Evolutionary conservation across 2,797 vertebrate genomes (phyloP).

Genomic region (Coregonus sp.): DNA sequence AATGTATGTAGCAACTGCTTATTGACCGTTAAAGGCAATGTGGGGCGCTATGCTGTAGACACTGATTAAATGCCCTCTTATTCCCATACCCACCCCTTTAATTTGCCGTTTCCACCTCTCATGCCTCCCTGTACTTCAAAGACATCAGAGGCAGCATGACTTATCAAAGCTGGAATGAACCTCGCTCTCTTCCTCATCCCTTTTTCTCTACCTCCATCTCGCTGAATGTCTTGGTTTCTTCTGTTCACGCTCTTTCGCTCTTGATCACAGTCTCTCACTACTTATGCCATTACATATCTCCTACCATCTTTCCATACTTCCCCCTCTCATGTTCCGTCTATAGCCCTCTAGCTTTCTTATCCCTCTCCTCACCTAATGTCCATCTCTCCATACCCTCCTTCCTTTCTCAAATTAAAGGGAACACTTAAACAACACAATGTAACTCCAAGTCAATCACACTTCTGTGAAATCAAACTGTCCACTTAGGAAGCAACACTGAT

Average conservation of each 20-base stretch:
- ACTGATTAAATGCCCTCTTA: slow-evolving; percentile 57
- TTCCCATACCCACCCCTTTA: slow-evolving; percentile 56
- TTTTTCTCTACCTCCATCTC: not conserved
- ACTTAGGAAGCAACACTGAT: no score
- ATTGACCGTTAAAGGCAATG: slow-evolving; percentile 49
- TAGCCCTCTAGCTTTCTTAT: not conserved
- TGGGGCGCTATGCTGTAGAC: slow-evolving; percentile 35
- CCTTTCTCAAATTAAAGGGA: not conserved
- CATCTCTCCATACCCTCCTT: not conserved
- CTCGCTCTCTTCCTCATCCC: slow-evolving; percentile 21
- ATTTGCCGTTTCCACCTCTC: slow-evolving; percentile 60
- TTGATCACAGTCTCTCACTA: not conserved
- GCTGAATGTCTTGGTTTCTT: not conserved
- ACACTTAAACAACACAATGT: no score
- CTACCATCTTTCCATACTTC: slow-evolving; percentile 4
- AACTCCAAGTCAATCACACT: no score
- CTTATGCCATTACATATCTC: not conserved
- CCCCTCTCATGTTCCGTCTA: not conserved
- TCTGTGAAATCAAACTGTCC: no score
- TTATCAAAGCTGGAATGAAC: slow-evolving; percentile 54
- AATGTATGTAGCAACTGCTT: no score
- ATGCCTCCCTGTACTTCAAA: slow-evolving; percentile 69
- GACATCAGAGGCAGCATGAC: slow-evolving; percentile 44
- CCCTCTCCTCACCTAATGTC: not conserved
- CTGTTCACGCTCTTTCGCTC: not conserved